Evolutionary conservation across 1,140 invertebrate genomes (phyloP), one percentile per base, ranked within the genome.

Genomic region (Drosophila bocqueti): DNA sequence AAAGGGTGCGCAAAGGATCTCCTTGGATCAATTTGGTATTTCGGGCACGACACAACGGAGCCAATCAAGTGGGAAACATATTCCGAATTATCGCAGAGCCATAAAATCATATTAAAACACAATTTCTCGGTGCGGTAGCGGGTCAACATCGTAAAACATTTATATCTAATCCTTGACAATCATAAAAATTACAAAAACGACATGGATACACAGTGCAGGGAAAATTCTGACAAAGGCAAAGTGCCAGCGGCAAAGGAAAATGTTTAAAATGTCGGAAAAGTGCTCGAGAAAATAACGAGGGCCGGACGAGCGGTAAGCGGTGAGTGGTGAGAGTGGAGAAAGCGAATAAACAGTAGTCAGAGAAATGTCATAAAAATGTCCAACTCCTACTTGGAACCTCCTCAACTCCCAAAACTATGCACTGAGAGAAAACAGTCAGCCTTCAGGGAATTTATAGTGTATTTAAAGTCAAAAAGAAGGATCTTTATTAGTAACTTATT

Each of bases 91-190:
- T 79, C 69, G 66, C 81, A 81, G 74, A 63, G 63, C 65, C 75
- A 91, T 91, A 83, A 91, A 91, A 91, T 81, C 89, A 83, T 76
- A 91, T 91, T 91, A 91, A 91, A 91, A 91, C 73, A 77, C 84
- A 91, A 85, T 91, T 91, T 89, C 81, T 87, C 54, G 75, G 69
- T 79, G 54, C 54, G 46, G 62, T 60, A 55, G 65, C 65, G 31
- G 36, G 29, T 46, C 76, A 74, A 77, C 73, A 63, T 46, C 72
- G 86, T 91, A 91, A 91, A 91, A 91, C 77, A 92, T 90, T 92
- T 91, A 90, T 91, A 92, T 87, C 84, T 87, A 89, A 91, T 91
- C 90, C 90, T 91, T 90, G 90, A 85, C 85, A 90, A 91, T 91
- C 90, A 91, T 91, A 91, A 91, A 86, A 91, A 91, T 83, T 89